Percentiles rank a stretch among this genome's conserved stretches.
Evolutionary conservation across 2,113 vertebrate genomes (phyloP).

Genomic region (Platanista minor): DNA sequence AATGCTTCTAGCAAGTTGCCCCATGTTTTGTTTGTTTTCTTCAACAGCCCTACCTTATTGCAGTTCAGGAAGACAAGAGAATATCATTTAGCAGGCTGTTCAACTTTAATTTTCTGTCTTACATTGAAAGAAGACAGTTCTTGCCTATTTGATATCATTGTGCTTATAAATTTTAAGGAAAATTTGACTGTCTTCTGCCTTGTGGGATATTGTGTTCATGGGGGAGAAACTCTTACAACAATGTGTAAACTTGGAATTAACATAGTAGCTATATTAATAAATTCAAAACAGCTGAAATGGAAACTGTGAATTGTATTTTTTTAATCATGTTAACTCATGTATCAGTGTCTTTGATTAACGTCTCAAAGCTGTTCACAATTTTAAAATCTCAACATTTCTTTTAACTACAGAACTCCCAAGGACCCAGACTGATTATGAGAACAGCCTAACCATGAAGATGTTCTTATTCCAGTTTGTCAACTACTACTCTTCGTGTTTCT

Average conservation of each 20-base stretch:
- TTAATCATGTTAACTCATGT: constrained; percentile 31
- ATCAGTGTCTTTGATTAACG: constrained; percentile 11
- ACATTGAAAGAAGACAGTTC: not conserved
- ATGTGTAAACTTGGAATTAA: constrained; percentile 64
- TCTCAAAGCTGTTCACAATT: constrained; percentile 40
- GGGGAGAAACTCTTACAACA: constrained; percentile 18
- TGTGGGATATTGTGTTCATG: not conserved
- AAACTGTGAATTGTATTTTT: constrained; percentile 57
- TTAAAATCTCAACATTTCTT: not conserved
- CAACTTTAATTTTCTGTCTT: not conserved
- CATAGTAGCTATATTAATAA: constrained; percentile 52
- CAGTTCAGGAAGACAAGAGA: not conserved
- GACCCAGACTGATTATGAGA: constrained; percentile 94
- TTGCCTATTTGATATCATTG: not conserved
- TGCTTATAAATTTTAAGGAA: constrained; percentile 13
- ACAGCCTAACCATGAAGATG: constrained; percentile 96
- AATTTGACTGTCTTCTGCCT: not conserved
- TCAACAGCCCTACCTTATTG: not conserved
- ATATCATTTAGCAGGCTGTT: not conserved
- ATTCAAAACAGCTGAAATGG: constrained; percentile 51
- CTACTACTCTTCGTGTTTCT: constrained; percentile 97
- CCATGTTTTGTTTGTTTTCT: not conserved
- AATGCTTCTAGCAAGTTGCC: not conserved
- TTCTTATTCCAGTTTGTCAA: constrained; percentile 98
- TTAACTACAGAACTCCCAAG: constrained; percentile 89